Evolutionary conservation across 2,113 vertebrate species (phyloP).

Genomic region (Rhinolophus sinicus): DNA sequence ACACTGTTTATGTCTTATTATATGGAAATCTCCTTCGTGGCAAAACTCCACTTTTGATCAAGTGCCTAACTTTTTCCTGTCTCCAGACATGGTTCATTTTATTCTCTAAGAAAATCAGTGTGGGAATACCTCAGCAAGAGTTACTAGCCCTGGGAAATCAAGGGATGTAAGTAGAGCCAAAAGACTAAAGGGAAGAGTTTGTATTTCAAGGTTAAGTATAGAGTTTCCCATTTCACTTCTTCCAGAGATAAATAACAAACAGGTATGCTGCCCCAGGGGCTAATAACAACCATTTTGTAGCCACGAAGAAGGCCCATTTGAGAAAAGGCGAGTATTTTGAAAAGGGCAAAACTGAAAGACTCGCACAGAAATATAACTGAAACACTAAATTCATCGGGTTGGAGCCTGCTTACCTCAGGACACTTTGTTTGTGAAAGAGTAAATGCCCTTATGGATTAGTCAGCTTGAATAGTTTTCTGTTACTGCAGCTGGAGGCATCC

Average conservation of each 20-base stretch:
- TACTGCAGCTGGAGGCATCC: background rate
- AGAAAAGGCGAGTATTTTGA: background rate
- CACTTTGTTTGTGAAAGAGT: background rate
- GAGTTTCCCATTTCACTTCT: background rate
- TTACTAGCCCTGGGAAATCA: background rate
- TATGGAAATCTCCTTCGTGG: background rate
- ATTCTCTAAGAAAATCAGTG: background rate
- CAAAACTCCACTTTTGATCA: background rate
- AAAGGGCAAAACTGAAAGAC: background rate
- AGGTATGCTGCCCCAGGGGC: background rate
- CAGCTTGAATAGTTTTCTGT: background rate
- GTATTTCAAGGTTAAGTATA: background rate
- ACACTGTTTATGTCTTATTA: background rate
- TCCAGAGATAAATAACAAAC: background rate
- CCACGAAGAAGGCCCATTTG: background rate
- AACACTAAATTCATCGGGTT: background rate
- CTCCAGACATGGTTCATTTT: background rate
- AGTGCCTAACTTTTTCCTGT: background rate
- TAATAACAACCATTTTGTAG: background rate
- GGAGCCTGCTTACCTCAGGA: background rate
- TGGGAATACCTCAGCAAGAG: background rate
- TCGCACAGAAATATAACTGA: background rate
- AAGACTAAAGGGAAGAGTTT: background rate
- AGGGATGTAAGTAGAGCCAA: background rate
- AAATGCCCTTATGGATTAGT: background rate